Evolutionary conservation across 2,888 invertebrate species (phyloP).

Genomic region (Tetragonisca angustula): DNA sequence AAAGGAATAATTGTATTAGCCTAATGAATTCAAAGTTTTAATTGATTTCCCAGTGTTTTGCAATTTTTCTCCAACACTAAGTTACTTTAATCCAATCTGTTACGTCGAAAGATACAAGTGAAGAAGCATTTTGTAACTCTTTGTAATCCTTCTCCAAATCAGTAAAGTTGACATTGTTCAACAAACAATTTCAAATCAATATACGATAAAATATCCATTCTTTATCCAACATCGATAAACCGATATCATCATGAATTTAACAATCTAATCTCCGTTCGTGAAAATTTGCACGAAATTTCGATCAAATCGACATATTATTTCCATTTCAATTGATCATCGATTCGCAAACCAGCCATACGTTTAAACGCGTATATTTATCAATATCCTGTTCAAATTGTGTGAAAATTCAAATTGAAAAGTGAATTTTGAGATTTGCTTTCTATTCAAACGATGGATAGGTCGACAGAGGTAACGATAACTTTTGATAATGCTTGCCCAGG

Average conservation of each 20-base stretch:
- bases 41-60: too few species aligned
- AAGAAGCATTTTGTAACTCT: background rate
- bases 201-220: background rate
- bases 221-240: background rate
- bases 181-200: background rate
- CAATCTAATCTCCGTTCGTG: constrained; percentile 2
- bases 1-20: too few species aligned
- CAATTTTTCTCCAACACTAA: too few species aligned
- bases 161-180: background rate
- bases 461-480: background rate
- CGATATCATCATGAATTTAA: background rate
- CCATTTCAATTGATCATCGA: background rate
- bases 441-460: background rate
- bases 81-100: too few species aligned
- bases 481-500: constrained; percentile 77
- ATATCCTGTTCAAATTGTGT: too few species aligned
- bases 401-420: background rate
- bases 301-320: background rate
- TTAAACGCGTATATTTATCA: background rate
- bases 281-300: background rate
- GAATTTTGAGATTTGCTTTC: background rate
- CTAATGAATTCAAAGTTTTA: too few species aligned
- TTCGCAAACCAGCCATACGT: background rate
- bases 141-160: background rate
- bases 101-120: background rate